Percentiles rank a stretch among this genome's conserved stretches.
Evolutionary conservation across 2,797 vertebrate species (phyloP).

Genomic region (Dendrocincla tyrannina): DNA sequence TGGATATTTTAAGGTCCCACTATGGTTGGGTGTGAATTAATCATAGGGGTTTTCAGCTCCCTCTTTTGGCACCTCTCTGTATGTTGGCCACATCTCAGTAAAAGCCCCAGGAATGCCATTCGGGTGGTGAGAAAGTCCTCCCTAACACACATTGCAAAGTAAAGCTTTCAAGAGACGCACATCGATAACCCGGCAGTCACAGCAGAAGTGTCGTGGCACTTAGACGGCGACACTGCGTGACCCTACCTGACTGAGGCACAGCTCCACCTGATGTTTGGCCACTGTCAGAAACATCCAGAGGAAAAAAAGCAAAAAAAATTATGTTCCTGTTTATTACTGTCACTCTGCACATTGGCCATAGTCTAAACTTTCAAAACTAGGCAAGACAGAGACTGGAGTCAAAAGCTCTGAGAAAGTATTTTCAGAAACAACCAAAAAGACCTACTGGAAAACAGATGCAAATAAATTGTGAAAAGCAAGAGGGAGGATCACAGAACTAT

Average conservation of each 20-base stretch:
- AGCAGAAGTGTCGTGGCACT: not conserved
- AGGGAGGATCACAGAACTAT: not conserved
- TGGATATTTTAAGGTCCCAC: not conserved
- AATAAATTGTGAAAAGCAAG: not conserved
- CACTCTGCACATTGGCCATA: not conserved
- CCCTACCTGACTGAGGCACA: not conserved
- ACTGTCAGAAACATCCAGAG: not conserved
- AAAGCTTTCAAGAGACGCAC: not conserved
- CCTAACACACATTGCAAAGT: not conserved
- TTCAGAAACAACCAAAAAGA: conserved; percentile 13
- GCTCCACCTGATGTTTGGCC: not conserved
- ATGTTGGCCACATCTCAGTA: not conserved
- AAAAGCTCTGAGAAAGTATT: not conserved
- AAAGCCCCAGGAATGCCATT: not conserved
- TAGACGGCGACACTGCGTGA: not conserved
- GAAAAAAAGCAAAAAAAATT: not conserved
- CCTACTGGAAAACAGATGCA: not conserved
- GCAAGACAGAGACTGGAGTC: not conserved
- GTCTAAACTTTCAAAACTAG: not conserved
- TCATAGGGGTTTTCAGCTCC: not conserved
- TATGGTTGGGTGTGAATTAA: fast-evolving
- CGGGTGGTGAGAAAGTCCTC: not conserved
- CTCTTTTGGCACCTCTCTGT: not conserved
- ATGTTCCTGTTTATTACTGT: not conserved
- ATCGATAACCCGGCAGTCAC: not conserved